Base-by-base conservation (phyloP, 2,888 invertebrate genomes). In the Philereme vetulata region DNA sequence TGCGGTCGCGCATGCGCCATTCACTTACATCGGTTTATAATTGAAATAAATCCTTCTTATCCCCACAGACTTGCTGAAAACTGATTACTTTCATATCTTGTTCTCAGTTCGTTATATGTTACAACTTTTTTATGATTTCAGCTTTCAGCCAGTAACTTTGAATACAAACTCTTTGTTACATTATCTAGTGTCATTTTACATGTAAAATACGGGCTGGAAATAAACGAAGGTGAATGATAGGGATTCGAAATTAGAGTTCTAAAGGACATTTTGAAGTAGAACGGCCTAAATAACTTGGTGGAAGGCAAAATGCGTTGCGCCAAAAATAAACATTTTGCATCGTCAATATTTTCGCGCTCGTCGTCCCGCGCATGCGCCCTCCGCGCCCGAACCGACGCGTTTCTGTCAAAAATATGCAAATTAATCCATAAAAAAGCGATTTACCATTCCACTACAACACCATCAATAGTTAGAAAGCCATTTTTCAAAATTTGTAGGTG, bases 331-430 rank as follows among this genome's bases (percentile, higher is more conserved):
- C 88, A 90, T 85, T 89, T 86, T 88, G 90, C 91, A 91, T 91
- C 86, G 86, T 90, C 90, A 88, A 92, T 92, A 92, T 84, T 86
- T 68, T 74, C 72, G 78, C 78, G 76, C 77, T 67, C 63, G 70
- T 70, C 56, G 59, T 56, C 42, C 38, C 75, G 80, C 88, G 90
- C 91, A 91, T 90, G 91, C 91, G 90, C 75, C 64, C 64, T 53
- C 62, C 65, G 4, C 71, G 63, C 67, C 67, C 67, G 67, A 68
- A 64, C 65, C 74, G 71, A 70, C 76, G 73, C 80, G 71, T 73
- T 77, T 73, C 86, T 88, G 91, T 90, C 91, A 90, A 85, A 90
- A 89, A 88, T 92, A 92, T 92, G 91, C 89, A 90, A 92, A 92
- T 92, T 88, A 85, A 84, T 85, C 85, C 78, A 89, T 88, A 88